Percentiles rank a stretch among this genome's conserved stretches.
These are phyloP conservation scores for Aromia moschata DNA, from an alignment of 2,888 invertebrate genomes.

Conservation along the genomic window DNA sequence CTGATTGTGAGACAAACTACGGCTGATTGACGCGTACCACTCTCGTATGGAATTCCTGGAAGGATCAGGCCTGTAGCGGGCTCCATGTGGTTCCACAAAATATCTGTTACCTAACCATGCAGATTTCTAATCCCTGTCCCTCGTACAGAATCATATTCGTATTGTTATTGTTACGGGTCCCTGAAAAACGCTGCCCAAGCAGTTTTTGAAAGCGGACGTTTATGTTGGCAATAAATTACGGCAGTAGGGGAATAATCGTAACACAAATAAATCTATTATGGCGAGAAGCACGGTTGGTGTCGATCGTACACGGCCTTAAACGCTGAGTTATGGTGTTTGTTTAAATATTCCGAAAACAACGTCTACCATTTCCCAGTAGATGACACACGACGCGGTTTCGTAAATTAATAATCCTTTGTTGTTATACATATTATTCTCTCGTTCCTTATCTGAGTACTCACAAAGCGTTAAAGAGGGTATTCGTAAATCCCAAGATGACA, in stretches of 20 bases:
- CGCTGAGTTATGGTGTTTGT: too few relatives aligned
- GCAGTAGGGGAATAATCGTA: slow-evolving; percentile 16
- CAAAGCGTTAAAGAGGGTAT: too few relatives aligned
- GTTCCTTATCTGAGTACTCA: too few relatives aligned
- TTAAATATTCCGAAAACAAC: too few relatives aligned
- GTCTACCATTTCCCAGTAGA: too few relatives aligned
- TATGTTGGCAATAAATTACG: slow-evolving; percentile 15
- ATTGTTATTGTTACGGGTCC: slow-evolving; percentile 23
- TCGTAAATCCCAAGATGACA: too few relatives aligned
- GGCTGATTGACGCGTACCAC: slow-evolving; percentile 21
- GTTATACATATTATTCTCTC: too few relatives aligned
- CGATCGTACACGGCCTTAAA: too few relatives aligned
- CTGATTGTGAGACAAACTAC: background rate
- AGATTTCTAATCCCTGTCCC: slow-evolving; percentile 23
- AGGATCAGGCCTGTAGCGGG: slow-evolving; percentile 11
- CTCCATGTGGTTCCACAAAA: slow-evolving; percentile 28
- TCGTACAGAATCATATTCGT: slow-evolving; percentile 10
- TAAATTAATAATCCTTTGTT: too few relatives aligned
- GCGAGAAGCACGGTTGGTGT: too few relatives aligned
- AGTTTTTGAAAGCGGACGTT: slow-evolving; percentile 11
- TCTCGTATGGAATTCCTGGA: slow-evolving; percentile 16
- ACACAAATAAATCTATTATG: slow-evolving; percentile 9
- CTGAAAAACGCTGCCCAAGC: slow-evolving; percentile 19
- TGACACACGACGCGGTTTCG: too few relatives aligned
- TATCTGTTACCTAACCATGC: slow-evolving; percentile 27